Evolutionary conservation across 2,797 vertebrate species (phyloP).

Genomic region (Pelochelys cantorii): DNA sequence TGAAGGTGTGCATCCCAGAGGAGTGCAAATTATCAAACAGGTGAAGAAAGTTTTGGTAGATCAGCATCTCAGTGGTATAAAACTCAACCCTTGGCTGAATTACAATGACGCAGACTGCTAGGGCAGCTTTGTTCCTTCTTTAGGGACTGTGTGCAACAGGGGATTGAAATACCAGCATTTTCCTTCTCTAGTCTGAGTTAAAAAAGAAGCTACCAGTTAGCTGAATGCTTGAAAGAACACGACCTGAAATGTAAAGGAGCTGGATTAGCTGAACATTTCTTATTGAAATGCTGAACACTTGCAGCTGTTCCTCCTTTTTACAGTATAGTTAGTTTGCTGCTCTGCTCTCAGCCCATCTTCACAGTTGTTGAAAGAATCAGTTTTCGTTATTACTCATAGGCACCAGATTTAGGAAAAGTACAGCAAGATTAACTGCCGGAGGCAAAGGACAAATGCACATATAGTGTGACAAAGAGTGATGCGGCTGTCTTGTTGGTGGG

Average conservation of each 20-base stretch:
- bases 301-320: slow-evolving; percentile 14
- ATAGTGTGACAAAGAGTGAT: background rate
- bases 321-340: background rate
- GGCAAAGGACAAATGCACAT: background rate
- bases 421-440: background rate
- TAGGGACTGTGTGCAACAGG: rapidly evolving
- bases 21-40: slow-evolving; percentile 73
- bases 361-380: rapidly evolving
- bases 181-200: slow-evolving; percentile 2
- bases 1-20: slow-evolving; percentile 77
- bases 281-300: background rate
- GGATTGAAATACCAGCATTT: background rate
- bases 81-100: slow-evolving; percentile 58
- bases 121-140: background rate
- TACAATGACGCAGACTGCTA: background rate
- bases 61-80: slow-evolving; percentile 53
- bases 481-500: background rate
- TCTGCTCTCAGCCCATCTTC: background rate
- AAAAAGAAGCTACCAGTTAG: slow-evolving; percentile 56
- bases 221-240: slow-evolving; percentile 63
- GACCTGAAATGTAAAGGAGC: slow-evolving; percentile 38
- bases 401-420: background rate
- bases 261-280: slow-evolving; percentile 51
- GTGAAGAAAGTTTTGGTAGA: slow-evolving; percentile 77
- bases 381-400: background rate